Evolutionary conservation across 1,140 invertebrate genomes (phyloP).

Genomic region (Saxidomus purpurata): DNA sequence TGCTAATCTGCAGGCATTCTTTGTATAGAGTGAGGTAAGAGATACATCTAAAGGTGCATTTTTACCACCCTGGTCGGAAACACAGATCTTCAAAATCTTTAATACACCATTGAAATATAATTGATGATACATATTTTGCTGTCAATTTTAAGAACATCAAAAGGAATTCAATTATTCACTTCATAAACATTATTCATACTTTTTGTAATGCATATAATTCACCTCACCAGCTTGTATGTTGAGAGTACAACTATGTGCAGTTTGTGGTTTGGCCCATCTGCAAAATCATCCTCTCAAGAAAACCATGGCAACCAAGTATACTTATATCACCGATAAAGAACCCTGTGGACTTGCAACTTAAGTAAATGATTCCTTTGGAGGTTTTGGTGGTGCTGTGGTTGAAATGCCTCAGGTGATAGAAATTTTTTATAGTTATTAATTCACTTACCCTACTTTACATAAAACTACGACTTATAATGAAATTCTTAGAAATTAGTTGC

Average conservation of each 20-base stretch:
- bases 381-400: neutral
- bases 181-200: too few relatives aligned
- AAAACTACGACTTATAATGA: too few relatives aligned
- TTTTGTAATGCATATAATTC: too few relatives aligned
- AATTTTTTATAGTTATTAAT: too few relatives aligned
- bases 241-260: neutral
- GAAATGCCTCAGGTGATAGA: neutral
- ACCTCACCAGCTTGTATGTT: too few relatives aligned
- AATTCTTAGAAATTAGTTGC: too few relatives aligned
- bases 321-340: neutral
- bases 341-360: neutral
- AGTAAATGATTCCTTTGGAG: neutral
- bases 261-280: constrained; percentile 1
- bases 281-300: neutral
- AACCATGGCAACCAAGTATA: neutral
- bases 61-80: constrained; percentile 1
- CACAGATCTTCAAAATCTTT: neutral
- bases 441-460: neutral
- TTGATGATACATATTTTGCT: neutral
- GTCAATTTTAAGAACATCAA: neutral
- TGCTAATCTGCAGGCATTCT: neutral
- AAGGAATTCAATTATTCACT: neutral
- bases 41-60: neutral
- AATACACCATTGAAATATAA: neutral
- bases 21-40: neutral